phyloP scores from a whole-genome alignment of 2,888 invertebrate species.

The Brachyptera risi region DNA sequence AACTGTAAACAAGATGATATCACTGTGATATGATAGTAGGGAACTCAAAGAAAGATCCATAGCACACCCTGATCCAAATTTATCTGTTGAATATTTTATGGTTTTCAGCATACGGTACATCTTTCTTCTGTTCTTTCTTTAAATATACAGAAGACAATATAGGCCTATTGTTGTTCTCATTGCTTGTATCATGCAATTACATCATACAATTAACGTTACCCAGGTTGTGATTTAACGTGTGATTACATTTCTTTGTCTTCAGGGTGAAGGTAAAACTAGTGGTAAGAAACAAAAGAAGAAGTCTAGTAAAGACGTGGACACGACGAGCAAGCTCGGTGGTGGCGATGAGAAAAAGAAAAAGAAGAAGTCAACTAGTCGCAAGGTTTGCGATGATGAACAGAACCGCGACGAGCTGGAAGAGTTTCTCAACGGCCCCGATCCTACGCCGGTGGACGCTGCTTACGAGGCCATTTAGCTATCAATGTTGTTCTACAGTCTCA shows the following conservation, averaged over 20 bases:
- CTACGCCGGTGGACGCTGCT: slow-evolving; percentile 52
- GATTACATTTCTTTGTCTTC: slow-evolving; percentile 30
- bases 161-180: too few relatives aligned
- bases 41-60: too few relatives aligned
- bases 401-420: slow-evolving; percentile 57
- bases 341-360: slow-evolving; percentile 48
- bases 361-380: slow-evolving; percentile 41
- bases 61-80: too few relatives aligned
- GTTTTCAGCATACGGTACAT: too few relatives aligned
- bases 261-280: slow-evolving; percentile 49
- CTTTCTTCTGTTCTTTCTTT: too few relatives aligned
- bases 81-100: too few relatives aligned
- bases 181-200: too few relatives aligned
- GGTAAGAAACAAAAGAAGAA: slow-evolving; percentile 43
- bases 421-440: slow-evolving; percentile 54
- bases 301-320: slow-evolving; percentile 47
- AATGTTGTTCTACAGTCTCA: too few relatives aligned
- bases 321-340: slow-evolving; percentile 48
- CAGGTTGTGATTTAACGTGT: not conserved
- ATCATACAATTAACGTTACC: too few relatives aligned
- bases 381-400: slow-evolving; percentile 45
- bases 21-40: too few relatives aligned
- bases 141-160: too few relatives aligned
- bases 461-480: slow-evolving; percentile 57
- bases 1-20: too few relatives aligned